Conservation (phyloP, 2,797 vertebrate species). For the Tragelaphus oryx region DNA sequence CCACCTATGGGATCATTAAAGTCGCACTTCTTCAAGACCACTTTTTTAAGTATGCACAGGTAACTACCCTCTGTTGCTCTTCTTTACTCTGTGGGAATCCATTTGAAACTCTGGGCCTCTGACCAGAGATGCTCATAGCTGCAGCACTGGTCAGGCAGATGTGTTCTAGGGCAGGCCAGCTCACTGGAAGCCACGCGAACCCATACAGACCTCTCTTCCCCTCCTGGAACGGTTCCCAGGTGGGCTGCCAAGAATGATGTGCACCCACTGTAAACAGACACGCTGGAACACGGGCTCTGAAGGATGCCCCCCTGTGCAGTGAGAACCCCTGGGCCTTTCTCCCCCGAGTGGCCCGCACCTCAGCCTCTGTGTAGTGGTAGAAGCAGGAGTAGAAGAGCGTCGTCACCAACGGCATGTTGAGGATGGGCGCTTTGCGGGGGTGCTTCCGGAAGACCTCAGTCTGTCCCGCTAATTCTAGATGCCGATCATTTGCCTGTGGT, state of each 20-base stretch:
- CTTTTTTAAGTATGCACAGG: background rate
- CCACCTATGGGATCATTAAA: background rate
- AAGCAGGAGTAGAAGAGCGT: conserved; percentile 97
- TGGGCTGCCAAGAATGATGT: background rate
- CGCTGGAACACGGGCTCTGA: background rate
- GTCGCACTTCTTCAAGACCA: background rate
- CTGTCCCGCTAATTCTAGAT: conserved; percentile 86
- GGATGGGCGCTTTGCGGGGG: conserved; percentile 92
- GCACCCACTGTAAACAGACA: background rate
- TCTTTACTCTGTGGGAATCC: background rate
- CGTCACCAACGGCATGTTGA: conserved; percentile 95
- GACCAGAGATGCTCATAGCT: background rate
- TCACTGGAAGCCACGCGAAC: background rate
- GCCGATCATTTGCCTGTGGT: conserved; percentile 87
- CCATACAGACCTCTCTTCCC: background rate
- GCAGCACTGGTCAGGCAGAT: background rate
- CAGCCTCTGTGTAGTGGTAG: conserved; percentile 92
- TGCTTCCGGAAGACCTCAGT: conserved; percentile 91
- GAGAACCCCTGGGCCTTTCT: background rate
- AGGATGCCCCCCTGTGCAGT: background rate
- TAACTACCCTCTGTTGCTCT: background rate
- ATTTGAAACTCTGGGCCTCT: background rate
- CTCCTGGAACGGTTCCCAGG: background rate
- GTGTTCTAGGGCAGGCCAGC: background rate
- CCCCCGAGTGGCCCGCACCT: conserved; percentile 80